Evolutionary conservation across 2,113 vertebrate species (phyloP).

Genomic region (Terrapene triunguis): DNA sequence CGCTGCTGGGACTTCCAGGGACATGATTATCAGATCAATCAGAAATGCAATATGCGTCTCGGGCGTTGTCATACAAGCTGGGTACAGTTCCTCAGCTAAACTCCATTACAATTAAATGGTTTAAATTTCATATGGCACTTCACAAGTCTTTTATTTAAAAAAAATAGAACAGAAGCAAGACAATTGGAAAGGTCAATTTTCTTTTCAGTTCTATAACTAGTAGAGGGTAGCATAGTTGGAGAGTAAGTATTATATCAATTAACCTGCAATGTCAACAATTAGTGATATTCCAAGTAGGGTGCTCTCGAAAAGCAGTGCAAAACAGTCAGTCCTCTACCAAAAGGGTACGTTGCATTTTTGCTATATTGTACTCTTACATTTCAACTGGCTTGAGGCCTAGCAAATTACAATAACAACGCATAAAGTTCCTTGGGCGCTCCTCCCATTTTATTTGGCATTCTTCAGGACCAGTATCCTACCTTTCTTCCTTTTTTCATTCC

Average conservation of each 20-base stretch:
- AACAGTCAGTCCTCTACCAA: neutral
- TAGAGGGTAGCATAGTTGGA: neutral
- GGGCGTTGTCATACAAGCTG: neutral
- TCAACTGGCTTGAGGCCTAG: neutral
- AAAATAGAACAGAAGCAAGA: neutral
- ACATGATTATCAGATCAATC: neutral
- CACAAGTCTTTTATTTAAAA: neutral
- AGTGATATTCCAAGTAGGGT: neutral
- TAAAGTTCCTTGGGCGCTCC: neutral
- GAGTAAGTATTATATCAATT: neutral
- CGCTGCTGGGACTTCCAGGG: neutral
- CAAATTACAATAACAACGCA: neutral
- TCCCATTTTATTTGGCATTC: neutral
- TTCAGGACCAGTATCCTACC: neutral
- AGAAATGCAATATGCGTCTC: neutral
- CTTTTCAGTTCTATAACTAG: neutral
- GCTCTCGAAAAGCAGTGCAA: neutral
- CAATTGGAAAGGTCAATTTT: neutral
- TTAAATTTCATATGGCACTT: neutral
- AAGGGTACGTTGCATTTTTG: neutral
- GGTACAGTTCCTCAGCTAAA: neutral
- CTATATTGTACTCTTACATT: neutral
- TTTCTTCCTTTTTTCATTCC: fast-evolving
- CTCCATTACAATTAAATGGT: neutral
- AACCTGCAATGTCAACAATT: neutral